Evolutionary conservation across 1,140 invertebrate genomes (phyloP).

Genomic region (Cataglyphis hispanica): DNA sequence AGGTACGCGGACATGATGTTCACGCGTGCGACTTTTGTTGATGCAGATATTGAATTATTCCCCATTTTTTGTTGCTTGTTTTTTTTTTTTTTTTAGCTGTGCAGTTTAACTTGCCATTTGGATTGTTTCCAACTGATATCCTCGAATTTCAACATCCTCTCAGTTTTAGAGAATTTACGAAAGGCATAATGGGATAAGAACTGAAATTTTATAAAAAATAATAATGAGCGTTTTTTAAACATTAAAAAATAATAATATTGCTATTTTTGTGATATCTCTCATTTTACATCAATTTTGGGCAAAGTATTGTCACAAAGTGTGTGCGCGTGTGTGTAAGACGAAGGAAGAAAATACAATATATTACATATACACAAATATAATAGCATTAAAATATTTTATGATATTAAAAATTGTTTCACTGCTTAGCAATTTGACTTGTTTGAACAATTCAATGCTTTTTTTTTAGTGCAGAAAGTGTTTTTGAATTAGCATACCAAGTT

Average conservation of each 20-base stretch:
- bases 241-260: neutral
- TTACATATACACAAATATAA: neutral
- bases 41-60: conserved; percentile 67
- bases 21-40: conserved; percentile 73
- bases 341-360: neutral
- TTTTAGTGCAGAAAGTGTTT: neutral
- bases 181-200: neutral
- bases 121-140: conserved; percentile 69
- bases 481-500: neutral
- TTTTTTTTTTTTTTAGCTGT: conserved; percentile 68
- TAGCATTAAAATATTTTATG: neutral
- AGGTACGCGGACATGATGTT: conserved; percentile 85
- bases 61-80: conserved; percentile 70
- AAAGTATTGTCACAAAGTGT: conserved; percentile 17
- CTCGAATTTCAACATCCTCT: conserved; percentile 66
- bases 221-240: neutral
- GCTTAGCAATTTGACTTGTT: conserved; percentile 17
- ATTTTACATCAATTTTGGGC: conserved; percentile 15
- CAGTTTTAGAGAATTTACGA: neutral
- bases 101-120: conserved; percentile 58
- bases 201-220: neutral
- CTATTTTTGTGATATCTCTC: conserved; percentile 20
- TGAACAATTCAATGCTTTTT: conserved; percentile 25
- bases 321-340: neutral
- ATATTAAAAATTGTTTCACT: neutral